Evolutionary conservation across 2,888 invertebrate genomes (phyloP).

Genomic region (Nesidiocoris tenuis): DNA sequence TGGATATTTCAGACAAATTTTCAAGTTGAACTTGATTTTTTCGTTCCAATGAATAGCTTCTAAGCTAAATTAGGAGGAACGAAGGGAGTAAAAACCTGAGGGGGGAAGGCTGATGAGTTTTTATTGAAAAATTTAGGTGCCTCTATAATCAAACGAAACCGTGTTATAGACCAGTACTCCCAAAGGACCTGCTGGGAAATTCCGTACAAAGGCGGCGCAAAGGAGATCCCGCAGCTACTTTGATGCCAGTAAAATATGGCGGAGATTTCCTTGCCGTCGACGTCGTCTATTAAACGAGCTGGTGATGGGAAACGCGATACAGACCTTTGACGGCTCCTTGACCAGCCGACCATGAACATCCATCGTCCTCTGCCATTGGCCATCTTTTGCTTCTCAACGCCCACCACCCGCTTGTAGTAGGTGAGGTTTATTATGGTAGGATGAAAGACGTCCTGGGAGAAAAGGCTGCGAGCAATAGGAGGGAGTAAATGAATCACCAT

Average conservation of each 20-base stretch:
- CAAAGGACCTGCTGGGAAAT: neutral
- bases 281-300: neutral
- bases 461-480: neutral
- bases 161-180: neutral
- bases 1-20: too few species aligned
- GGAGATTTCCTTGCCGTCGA: neutral
- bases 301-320: neutral
- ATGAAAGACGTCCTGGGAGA: neutral
- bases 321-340: neutral
- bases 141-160: neutral
- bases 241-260: neutral
- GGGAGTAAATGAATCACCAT: neutral
- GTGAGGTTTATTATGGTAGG: neutral
- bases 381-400: neutral
- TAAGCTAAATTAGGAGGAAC: too few species aligned
- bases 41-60: too few species aligned
- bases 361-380: neutral
- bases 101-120: too few species aligned
- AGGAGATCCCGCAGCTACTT: neutral
- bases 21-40: too few species aligned
- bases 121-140: too few species aligned
- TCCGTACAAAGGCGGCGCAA: neutral
- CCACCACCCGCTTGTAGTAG: neutral
- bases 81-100: too few species aligned
- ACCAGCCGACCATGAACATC: neutral